These are phyloP conservation scores for Sminthurinus aureus DNA, from an alignment of 2,888 invertebrate species.

Conservation along the genomic window DNA sequence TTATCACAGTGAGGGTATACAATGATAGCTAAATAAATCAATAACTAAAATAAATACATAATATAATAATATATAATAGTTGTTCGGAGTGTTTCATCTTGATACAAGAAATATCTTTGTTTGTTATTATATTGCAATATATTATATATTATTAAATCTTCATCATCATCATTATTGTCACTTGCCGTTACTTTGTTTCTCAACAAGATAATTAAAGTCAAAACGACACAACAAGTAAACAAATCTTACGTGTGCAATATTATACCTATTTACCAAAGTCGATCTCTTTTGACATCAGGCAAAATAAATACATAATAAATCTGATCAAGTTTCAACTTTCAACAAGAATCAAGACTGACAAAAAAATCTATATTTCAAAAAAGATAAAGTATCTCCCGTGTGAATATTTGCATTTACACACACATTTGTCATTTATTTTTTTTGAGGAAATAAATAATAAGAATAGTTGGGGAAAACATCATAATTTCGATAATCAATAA, in stretches of 20 bases:
- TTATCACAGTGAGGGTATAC: neutral
- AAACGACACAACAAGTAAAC: neutral
- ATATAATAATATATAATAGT: neutral
- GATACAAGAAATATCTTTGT: neutral
- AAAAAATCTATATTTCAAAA: neutral
- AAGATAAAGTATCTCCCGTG: neutral
- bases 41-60: slow-evolving; percentile 11
- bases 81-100: neutral
- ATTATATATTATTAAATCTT: neutral
- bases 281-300: slow-evolving; percentile 3
- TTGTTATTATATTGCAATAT: neutral
- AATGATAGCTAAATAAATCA: slow-evolving; percentile 10
- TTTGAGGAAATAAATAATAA: neutral
- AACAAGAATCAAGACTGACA: neutral
- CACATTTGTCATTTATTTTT: neutral
- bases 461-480: neutral
- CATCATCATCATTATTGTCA: too few species aligned
- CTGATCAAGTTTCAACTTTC: too few species aligned
- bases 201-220: neutral
- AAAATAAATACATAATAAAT: neutral
- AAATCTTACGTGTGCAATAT: slow-evolving; percentile 23
- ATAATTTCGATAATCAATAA: too few species aligned
- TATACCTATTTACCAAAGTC: neutral
- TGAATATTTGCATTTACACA: neutral
- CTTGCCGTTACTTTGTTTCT: neutral